A percentile compares a stretch with the other conserved stretches of the same genome.
These are phyloP conservation scores for Cepaea nemoralis DNA, from an alignment of 1,140 invertebrate species.

Conservation along the genomic window DNA sequence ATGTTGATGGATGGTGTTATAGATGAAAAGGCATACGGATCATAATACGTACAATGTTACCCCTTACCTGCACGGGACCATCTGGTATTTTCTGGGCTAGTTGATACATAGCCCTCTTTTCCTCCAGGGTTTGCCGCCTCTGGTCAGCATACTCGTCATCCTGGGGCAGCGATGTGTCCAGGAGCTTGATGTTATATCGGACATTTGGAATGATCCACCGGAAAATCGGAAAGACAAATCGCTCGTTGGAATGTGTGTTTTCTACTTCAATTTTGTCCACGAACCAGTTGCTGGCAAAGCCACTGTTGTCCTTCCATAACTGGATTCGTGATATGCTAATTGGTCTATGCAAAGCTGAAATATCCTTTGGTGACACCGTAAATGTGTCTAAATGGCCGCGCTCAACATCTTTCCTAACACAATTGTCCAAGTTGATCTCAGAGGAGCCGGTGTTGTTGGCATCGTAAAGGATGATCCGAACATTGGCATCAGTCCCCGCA, in stretches of 20 bases:
- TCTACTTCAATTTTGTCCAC: slow-evolving; percentile 70
- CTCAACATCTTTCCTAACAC: slow-evolving; percentile 71
- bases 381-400: slow-evolving; percentile 68
- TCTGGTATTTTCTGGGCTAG: slow-evolving; percentile 65
- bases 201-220: slow-evolving; percentile 71
- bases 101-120: slow-evolving; percentile 68
- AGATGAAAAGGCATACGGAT: no score
- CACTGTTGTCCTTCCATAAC: slow-evolving; percentile 71
- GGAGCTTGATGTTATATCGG: slow-evolving; percentile 70
- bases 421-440: slow-evolving; percentile 65
- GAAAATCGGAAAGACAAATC: slow-evolving; percentile 71
- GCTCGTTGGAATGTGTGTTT: slow-evolving; percentile 62
- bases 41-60: no score
- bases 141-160: slow-evolving; percentile 67
- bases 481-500: slow-evolving; percentile 72
- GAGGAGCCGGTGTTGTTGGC: slow-evolving; percentile 60
- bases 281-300: slow-evolving; percentile 71
- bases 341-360: slow-evolving; percentile 50
- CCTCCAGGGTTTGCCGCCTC: slow-evolving; percentile 68
- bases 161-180: slow-evolving; percentile 73
- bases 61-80: slow-evolving; percentile 72
- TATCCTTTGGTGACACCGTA: slow-evolving; percentile 50
- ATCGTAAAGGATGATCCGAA: slow-evolving; percentile 66
- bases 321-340: slow-evolving; percentile 64
- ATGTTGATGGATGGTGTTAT: no score